These are phyloP conservation scores for Drosophila dives DNA, from an alignment of 2,888 invertebrate genomes.

Conservation along the genomic window DNA sequence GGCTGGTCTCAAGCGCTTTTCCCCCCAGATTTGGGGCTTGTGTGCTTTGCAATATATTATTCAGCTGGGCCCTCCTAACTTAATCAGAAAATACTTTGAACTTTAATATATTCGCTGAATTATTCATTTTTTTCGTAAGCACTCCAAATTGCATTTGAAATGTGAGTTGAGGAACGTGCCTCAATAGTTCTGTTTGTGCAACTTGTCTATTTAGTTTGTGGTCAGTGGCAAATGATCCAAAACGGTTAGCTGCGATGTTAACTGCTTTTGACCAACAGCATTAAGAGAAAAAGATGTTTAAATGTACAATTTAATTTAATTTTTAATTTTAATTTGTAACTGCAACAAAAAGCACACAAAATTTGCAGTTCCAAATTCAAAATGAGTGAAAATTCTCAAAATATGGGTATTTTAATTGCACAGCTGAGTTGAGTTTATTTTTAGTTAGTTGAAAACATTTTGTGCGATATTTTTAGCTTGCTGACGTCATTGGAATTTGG, in stretches of 20 bases:
- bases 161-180: constrained; percentile 3
- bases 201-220: neutral
- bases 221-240: neutral
- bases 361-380: neutral
- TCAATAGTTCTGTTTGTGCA: neutral
- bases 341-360: constrained; percentile 3
- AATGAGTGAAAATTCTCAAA: neutral
- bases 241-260: neutral
- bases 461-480: neutral
- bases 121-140: constrained; percentile 16
- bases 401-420: constrained; percentile 4
- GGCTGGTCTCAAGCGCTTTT: neutral
- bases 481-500: constrained; percentile 8
- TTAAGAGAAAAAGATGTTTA: neutral
- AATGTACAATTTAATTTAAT: neutral
- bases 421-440: neutral
- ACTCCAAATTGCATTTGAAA: neutral
- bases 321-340: neutral
- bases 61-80: neutral
- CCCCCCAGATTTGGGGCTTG: neutral
- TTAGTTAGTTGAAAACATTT: neutral
- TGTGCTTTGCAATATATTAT: neutral
- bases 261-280: neutral
- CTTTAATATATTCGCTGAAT: constrained; percentile 16
- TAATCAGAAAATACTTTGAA: constrained; percentile 11